Percentiles rank a stretch among this genome's conserved stretches.
Evolutionary conservation across 2,888 invertebrate genomes (phyloP).

Genomic region (Petrolisthes manimaculis): DNA sequence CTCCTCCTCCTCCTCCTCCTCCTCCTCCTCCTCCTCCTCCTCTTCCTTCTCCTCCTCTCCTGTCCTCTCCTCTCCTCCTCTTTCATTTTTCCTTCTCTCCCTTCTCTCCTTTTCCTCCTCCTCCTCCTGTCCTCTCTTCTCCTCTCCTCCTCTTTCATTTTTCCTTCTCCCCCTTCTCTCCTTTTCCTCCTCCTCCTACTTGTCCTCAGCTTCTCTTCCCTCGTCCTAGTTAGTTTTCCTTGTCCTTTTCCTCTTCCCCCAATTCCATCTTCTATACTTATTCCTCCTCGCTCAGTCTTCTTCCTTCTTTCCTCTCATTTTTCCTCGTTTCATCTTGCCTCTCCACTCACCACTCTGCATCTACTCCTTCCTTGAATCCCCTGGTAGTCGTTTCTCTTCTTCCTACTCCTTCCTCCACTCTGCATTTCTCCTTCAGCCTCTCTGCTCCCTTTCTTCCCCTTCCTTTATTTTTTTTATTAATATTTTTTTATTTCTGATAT

Average conservation of each 20-base stretch:
- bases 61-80: not conserved
- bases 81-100: not conserved
- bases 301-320: not conserved
- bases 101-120: not conserved
- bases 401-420: too few relatives aligned
- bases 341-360: too few relatives aligned
- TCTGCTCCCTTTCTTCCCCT: too few relatives aligned
- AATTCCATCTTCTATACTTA: not conserved
- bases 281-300: not conserved
- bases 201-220: not conserved
- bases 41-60: not conserved
- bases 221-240: not conserved
- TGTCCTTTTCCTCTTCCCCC: not conserved
- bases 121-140: not conserved
- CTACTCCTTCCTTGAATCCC: too few relatives aligned
- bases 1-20: not conserved
- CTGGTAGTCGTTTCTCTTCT: too few relatives aligned
- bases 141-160: not conserved
- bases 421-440: too few relatives aligned
- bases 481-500: too few relatives aligned
- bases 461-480: too few relatives aligned
- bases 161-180: not conserved
- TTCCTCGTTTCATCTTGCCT: not conserved
- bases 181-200: not conserved
- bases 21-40: not conserved